Base-by-base conservation (phyloP, 2,797 vertebrate genomes). In the Mustela erminea region DNA sequence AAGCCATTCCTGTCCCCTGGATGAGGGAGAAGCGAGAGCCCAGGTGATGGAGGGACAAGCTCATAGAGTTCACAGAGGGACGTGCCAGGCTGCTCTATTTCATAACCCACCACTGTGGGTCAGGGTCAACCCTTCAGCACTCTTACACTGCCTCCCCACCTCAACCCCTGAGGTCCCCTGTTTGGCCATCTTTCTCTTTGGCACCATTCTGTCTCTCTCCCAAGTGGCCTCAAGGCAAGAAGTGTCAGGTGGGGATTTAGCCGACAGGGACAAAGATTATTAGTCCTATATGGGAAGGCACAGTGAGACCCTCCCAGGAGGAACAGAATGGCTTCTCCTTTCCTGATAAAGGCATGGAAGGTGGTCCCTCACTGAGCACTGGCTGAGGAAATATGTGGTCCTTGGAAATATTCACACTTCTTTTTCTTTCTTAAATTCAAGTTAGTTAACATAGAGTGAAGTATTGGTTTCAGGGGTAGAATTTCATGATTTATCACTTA, bases 121-220 rank as follows among this genome's bases (percentile, higher is more conserved):
- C 7, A 70, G 56, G 38, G 49, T 29, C 49, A n/a, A 29, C 29
- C 52, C 41, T 18, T 17, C 23, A 8, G 38, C 13, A 74, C 8
- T 14, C 32, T 41, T 0, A 0, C 1, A 4, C 20, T 7, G 2
- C 23, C 38, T 66, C 49, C 66, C 23, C 11, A 52, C 1, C 62
- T 25, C n/a, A 25, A 15, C 11, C 58, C 35, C 1, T 10, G 43
- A 13, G 27, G 54, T 9, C 32, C 72, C 43, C 54, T 14, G 7
- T 32, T 13, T 41, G 35, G n/a, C 11, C 21, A 2, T 9, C 32
- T 41, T 75, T 13, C 6, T 80, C 41, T 13, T 84, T 38, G n/a
- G 74, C 62, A 54, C 20, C 32, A 60, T 6, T 20, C 66, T 54
- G 35, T 49, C 41, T 89, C 80, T 43, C 70, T 62, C 60, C 60